Evolutionary conservation across 2,888 invertebrate genomes (phyloP), one percentile per base, ranked within the genome.

Genomic region (Diplazon laetatorius): DNA sequence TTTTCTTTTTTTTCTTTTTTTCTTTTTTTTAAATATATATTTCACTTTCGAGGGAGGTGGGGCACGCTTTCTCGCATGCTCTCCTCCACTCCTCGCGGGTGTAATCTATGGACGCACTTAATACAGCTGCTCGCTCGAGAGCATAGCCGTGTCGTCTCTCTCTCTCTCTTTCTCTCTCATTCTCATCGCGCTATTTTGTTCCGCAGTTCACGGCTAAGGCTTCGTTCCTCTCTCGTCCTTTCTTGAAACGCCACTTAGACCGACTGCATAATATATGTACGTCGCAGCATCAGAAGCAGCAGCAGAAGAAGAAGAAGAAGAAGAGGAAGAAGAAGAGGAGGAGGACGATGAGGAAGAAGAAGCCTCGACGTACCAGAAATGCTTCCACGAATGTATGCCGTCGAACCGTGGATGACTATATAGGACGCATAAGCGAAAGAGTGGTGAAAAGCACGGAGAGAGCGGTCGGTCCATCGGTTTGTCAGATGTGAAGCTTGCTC

Each of bases 81-180:
- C 55, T 55, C 30, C 9, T 44, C 55, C 44, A 30, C 62, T 46
- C 10, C 55, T 72, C 78, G 70, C 77, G 75, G 72, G 79, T 80
- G 85, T 90, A 90, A 90, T 90, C 90, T 90, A 90, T 89, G 88
- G 89, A 85, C 89, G 88, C 90, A 90, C 90, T 90, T 90, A 90
- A 89, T 88, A 87, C 89, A 88, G 87, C 88, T 87, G 88, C 88
- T 87, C 86, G 82, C 83, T 82, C 83, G 82, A 84, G 6, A 6
- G 6, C n/a, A n/a, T n/a, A 30, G 85, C 84, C 84, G 82, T 85
- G 83, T 85, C 82, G 81, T 80, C 78, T 52, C 79, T 75, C 76
- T 60, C 71, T 55, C 78, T 65, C 78, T 75, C 79, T 69, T 63
- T 30, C 60, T 72, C 72, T 57, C 68, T 14, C 68, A 10, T 22